phyloP scores from a whole-genome alignment of 1,140 invertebrate genomes.

The Intoshia linei region DNA sequence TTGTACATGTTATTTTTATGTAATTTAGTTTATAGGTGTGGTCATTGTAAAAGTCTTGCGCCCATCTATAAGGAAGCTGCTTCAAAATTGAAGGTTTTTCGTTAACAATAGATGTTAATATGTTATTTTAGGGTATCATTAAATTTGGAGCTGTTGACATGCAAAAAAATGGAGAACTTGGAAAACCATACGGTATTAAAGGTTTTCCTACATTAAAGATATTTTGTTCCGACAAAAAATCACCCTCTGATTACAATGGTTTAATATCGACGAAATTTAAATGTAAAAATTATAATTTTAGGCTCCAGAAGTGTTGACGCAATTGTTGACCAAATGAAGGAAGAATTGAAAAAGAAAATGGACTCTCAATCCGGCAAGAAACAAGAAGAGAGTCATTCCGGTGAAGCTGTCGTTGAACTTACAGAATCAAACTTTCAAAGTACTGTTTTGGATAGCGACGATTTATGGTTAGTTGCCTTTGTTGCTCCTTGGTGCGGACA shows the following conservation, averaged over 20 bases:
- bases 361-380: slow-evolving; percentile 1
- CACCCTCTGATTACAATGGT: slow-evolving; percentile 48
- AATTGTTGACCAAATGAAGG: slow-evolving; percentile 46
- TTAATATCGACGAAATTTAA: too few species aligned
- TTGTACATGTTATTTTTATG: slow-evolving; percentile 6
- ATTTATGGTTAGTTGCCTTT: slow-evolving; percentile 81
- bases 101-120: not conserved
- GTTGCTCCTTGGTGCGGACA: slow-evolving; percentile 47
- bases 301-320: slow-evolving; percentile 44
- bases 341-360: not conserved
- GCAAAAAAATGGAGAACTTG: slow-evolving; percentile 49
- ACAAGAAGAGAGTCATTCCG: slow-evolving; percentile 15
- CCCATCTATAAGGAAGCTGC: slow-evolving; percentile 81
- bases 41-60: slow-evolving; percentile 63
- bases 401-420: slow-evolving; percentile 50
- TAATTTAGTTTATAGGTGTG: slow-evolving; percentile 22
- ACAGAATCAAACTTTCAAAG: slow-evolving; percentile 76
- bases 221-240: slow-evolving; percentile 50
- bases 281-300: slow-evolving; percentile 7
- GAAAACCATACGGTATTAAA: slow-evolving; percentile 40
- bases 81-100: slow-evolving; percentile 45
- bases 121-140: slow-evolving; percentile 36
- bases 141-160: slow-evolving; percentile 73
- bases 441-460: slow-evolving; percentile 49
- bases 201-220: slow-evolving; percentile 90